Conservation (phyloP, 2,113 vertebrate species). For the Cervus canadensis region DNA sequence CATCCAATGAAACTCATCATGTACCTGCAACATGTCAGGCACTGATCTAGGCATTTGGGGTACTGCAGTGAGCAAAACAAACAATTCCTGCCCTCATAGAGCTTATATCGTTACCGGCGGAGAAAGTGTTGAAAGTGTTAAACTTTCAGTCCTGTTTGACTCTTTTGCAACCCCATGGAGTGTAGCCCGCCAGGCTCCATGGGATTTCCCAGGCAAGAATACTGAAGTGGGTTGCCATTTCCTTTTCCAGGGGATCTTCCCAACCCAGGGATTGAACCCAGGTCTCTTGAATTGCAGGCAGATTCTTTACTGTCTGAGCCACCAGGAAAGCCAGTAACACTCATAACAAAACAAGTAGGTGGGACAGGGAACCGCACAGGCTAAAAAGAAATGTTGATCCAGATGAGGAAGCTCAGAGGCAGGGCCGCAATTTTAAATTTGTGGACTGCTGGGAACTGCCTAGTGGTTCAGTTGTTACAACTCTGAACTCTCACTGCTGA, state of each 20-base stretch:
- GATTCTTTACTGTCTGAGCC: neutral
- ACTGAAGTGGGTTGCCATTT: neutral
- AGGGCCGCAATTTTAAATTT: neutral
- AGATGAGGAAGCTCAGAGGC: neutral
- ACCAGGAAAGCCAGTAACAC: neutral
- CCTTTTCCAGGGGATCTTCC: neutral
- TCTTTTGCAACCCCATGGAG: neutral
- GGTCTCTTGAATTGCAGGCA: neutral
- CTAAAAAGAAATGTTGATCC: neutral
- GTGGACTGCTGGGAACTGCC: neutral
- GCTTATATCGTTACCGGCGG: neutral
- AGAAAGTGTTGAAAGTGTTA: neutral
- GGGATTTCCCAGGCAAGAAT: neutral
- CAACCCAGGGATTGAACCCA: neutral
- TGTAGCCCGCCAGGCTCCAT: neutral
- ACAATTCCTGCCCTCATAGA: neutral
- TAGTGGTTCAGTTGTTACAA: neutral
- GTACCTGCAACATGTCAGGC: neutral
- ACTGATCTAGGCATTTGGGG: neutral
- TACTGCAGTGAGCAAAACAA: neutral
- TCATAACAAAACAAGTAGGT: neutral
- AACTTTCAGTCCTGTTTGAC: neutral
- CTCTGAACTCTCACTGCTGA: neutral
- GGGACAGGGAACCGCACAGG: neutral
- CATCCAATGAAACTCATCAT: fast-evolving